phyloP scores from a whole-genome alignment of 2,888 invertebrate genomes.

The Cantharis rustica region DNA sequence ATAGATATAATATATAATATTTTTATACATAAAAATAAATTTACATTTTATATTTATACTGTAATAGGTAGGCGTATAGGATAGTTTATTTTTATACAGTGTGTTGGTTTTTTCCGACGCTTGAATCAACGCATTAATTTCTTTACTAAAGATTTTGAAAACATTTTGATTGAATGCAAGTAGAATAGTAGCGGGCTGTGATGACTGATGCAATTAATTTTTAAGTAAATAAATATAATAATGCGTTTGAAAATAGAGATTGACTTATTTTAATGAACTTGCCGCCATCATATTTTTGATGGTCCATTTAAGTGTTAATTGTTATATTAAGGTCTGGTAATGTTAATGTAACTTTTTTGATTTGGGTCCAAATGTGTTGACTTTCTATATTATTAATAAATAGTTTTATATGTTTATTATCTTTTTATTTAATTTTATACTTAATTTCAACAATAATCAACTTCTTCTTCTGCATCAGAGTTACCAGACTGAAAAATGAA shows the following conservation, averaged over 20 bases:
- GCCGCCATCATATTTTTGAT: not conserved
- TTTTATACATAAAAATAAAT: not conserved
- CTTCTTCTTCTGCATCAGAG: too few species aligned
- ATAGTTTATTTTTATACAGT: not conserved
- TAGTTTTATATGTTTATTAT: not conserved
- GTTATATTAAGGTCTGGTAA: not conserved
- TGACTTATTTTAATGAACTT: not conserved
- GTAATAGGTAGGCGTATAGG: constrained; percentile 1
- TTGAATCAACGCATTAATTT: not conserved
- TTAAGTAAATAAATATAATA: not conserved
- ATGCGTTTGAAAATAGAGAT: not conserved
- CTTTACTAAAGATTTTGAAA: not conserved
- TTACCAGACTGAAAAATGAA: too few species aligned
- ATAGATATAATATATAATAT: constrained; percentile 50
- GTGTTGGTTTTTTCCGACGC: constrained; percentile 2
- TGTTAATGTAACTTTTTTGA: not conserved
- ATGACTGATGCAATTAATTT: constrained; percentile 27
- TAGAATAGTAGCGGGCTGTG: constrained; percentile 26
- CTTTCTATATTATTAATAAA: not conserved
- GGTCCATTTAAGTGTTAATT: not conserved
- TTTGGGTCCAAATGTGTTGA: constrained; percentile 3
- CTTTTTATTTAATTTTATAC: not conserved
- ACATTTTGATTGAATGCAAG: not conserved
- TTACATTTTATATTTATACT: constrained; percentile 9
- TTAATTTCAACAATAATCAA: too few species aligned